Conservation (phyloP, 2,113 vertebrate species). For the Hystrix brachyura region DNA sequence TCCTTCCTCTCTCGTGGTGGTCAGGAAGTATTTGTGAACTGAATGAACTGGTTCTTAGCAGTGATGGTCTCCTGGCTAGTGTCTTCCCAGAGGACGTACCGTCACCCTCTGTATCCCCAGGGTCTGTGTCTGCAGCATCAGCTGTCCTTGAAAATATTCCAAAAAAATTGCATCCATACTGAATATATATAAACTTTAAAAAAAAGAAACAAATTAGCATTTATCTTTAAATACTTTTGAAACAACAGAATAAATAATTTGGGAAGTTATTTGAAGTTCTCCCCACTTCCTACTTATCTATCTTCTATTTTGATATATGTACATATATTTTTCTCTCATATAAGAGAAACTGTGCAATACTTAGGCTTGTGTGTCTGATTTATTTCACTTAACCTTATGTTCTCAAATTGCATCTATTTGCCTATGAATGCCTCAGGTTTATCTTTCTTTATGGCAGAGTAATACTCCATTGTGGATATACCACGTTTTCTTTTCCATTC, state of each 20-base stretch:
- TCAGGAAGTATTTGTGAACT: background rate
- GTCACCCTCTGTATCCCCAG: background rate
- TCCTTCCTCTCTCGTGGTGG: background rate
- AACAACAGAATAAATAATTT: background rate
- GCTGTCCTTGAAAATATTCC: background rate
- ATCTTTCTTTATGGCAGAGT: background rate
- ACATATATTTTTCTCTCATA: background rate
- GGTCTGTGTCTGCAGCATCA: background rate
- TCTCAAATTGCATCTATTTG: background rate
- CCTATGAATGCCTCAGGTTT: background rate
- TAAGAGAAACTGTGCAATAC: background rate
- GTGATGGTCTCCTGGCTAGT: background rate
- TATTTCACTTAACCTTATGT: background rate
- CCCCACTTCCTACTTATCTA: background rate
- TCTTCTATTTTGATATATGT: background rate
- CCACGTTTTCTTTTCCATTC: background rate
- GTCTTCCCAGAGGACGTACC: background rate
- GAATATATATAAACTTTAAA: background rate
- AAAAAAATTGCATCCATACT: background rate
- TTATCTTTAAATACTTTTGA: background rate
- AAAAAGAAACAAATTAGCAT: background rate
- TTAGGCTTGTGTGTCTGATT: background rate
- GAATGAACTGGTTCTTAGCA: background rate
- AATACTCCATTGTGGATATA: background rate
- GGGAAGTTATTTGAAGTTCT: background rate